A percentile compares a stretch with the other conserved stretches of the same genome.
Conservation (phyloP, 2,797 vertebrate genomes). For the Neomorphus geoffroyi region DNA sequence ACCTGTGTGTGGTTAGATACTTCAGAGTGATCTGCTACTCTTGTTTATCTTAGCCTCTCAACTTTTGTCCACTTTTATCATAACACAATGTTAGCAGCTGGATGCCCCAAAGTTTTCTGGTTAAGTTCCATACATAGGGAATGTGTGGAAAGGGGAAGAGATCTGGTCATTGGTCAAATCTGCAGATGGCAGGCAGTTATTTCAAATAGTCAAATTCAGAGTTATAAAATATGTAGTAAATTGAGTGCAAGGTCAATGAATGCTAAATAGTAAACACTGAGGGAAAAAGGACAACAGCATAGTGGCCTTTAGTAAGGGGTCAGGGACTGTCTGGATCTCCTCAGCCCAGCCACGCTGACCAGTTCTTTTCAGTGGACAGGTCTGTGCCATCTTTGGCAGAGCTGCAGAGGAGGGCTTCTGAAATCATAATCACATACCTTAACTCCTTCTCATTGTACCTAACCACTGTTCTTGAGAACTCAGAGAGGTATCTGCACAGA, state of each 20-base stretch:
- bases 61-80: background rate
- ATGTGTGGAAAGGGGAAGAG: background rate
- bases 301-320: background rate
- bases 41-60: background rate
- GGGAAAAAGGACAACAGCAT: rapidly evolving
- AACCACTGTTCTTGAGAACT: background rate
- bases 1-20: background rate
- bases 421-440: background rate
- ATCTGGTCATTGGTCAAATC: background rate
- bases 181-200: background rate
- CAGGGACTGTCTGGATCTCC: background rate
- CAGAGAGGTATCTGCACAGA: background rate
- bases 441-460: background rate
- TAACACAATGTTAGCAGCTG: background rate
- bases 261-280: background rate
- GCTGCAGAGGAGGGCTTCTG: background rate
- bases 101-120: background rate
- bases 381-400: background rate
- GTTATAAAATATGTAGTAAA: background rate
- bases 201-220: background rate
- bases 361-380: background rate
- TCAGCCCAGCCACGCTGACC: background rate
- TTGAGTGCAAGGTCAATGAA: background rate
- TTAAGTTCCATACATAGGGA: background rate
- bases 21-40: background rate